phyloP scores from a whole-genome alignment of 2,113 vertebrate species.

The Crocuta crocuta region DNA sequence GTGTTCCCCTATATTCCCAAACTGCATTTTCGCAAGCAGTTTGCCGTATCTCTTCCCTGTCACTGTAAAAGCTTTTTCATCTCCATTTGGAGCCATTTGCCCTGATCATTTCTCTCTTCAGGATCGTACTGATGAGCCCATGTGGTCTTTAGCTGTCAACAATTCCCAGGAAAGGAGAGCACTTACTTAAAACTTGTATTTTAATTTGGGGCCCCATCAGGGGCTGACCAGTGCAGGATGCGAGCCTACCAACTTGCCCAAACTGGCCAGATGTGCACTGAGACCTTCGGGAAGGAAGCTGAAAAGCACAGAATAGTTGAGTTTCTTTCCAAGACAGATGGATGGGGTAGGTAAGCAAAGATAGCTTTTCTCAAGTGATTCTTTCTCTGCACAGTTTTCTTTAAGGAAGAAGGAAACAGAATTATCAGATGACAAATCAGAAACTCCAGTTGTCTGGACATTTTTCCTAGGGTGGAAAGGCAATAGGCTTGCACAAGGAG shows the following conservation, averaged over 20 bases:
- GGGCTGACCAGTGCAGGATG: not conserved
- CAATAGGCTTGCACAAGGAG: not conserved
- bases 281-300: constrained; percentile 25
- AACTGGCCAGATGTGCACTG: not conserved
- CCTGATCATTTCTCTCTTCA: constrained; percentile 63
- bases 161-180: constrained; percentile 33
- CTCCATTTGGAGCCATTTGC: constrained; percentile 73
- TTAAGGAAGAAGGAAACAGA: constrained; percentile 38
- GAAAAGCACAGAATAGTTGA: not conserved
- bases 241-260: not conserved
- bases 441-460: not conserved
- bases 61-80: constrained; percentile 74
- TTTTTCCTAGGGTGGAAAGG: not conserved
- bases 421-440: constrained; percentile 53
- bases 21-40: constrained; percentile 58
- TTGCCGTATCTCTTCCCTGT: constrained; percentile 57
- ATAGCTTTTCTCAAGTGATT: constrained; percentile 43
- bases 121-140: constrained; percentile 49
- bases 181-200: constrained; percentile 59
- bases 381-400: constrained; percentile 46
- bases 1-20: not conserved
- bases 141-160: constrained; percentile 68
- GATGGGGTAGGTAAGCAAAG: not conserved
- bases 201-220: constrained; percentile 48
- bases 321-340: not conserved